Conservation (phyloP, 2,888 invertebrate genomes). For the Phlogophora meticulosa region DNA sequence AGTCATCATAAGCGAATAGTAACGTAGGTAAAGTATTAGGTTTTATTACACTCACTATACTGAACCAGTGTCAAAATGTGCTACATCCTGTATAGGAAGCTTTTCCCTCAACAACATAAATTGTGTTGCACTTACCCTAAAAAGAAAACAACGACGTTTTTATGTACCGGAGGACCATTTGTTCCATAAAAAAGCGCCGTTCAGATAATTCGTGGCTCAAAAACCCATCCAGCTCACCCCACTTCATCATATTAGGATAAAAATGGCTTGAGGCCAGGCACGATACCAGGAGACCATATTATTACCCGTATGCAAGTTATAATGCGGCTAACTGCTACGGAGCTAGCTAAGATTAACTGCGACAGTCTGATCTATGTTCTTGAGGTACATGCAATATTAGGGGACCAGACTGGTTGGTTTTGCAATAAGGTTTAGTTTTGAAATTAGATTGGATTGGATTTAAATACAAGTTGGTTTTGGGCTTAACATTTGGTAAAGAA, state of each 20-base stretch:
- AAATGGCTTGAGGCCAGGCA: slow-evolving; percentile 35
- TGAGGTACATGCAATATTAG: slow-evolving; percentile 11
- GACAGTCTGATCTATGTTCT: slow-evolving; percentile 52
- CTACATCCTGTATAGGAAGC: background rate
- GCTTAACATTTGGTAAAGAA: no score
- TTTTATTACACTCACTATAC: no score
- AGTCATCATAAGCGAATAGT: background rate
- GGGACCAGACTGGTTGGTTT: background rate
- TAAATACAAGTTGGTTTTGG: no score
- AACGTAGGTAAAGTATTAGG: no score
- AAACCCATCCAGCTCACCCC: slow-evolving; percentile 38
- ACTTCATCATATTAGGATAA: slow-evolving; percentile 49
- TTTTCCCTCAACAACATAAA: slow-evolving; percentile 15
- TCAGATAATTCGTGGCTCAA: slow-evolving; percentile 47
- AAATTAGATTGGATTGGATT: slow-evolving; percentile 4
- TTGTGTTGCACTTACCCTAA: slow-evolving; percentile 25
- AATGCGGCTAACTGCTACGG: slow-evolving; percentile 28
- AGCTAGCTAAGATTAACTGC: slow-evolving; percentile 47
- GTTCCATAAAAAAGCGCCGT: slow-evolving; percentile 25
- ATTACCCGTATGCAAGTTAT: slow-evolving; percentile 32
- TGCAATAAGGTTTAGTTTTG: slow-evolving; percentile 9
- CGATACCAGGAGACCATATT: slow-evolving; percentile 48
- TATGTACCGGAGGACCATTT: slow-evolving; percentile 26
- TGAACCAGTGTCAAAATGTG: background rate
- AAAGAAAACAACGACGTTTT: slow-evolving; percentile 44